These are phyloP conservation scores for Mesembrinibis cayennensis DNA, from an alignment of 2,113 vertebrate genomes.

Conservation along the genomic window DNA sequence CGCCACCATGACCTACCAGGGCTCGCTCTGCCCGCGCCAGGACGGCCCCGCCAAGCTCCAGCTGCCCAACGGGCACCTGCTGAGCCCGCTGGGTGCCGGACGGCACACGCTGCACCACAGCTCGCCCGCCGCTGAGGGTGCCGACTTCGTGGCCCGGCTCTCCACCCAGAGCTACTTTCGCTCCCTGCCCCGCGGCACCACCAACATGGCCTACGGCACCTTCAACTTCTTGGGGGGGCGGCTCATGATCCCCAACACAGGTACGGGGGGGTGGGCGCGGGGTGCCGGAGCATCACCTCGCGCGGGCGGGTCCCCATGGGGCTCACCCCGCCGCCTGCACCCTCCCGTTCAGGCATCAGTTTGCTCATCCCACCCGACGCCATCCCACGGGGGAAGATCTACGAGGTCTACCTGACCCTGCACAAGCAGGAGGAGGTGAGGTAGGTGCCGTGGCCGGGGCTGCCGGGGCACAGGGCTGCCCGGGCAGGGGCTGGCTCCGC, in stretches of 20 bases:
- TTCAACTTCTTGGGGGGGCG: conserved; percentile 98
- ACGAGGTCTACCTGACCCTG: conserved; percentile 96
- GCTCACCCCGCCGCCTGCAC: not conserved
- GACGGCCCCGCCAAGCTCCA: conserved; percentile 88
- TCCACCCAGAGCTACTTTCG: conserved; percentile 94
- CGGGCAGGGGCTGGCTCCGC: not conserved
- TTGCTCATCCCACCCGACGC: conserved; percentile 97
- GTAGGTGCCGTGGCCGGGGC: conserved; percentile 76
- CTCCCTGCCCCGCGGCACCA: conserved; percentile 87
- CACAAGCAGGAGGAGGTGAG: conserved; percentile 97
- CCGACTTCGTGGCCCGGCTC: conserved; percentile 89
- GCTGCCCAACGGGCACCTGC: conserved; percentile 90
- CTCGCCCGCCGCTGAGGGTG: conserved; percentile 81
- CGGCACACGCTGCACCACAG: conserved; percentile 93
- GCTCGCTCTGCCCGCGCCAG: conserved; percentile 90
- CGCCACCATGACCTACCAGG: conserved; percentile 95
- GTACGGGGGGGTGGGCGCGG: conserved; percentile 48
- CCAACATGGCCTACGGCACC: conserved; percentile 94
- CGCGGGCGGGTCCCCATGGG: not conserved
- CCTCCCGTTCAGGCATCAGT: conserved; percentile 82
- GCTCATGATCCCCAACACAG: conserved; percentile 93
- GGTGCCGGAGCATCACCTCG: not conserved
- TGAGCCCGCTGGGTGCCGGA: conserved; percentile 89
- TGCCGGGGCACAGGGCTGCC: fast-evolving
- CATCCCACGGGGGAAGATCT: conserved; percentile 98